Evolutionary conservation across 2,797 vertebrate genomes (phyloP), one percentile per base, ranked within the genome.

Genomic region (Argentina silus): DNA sequence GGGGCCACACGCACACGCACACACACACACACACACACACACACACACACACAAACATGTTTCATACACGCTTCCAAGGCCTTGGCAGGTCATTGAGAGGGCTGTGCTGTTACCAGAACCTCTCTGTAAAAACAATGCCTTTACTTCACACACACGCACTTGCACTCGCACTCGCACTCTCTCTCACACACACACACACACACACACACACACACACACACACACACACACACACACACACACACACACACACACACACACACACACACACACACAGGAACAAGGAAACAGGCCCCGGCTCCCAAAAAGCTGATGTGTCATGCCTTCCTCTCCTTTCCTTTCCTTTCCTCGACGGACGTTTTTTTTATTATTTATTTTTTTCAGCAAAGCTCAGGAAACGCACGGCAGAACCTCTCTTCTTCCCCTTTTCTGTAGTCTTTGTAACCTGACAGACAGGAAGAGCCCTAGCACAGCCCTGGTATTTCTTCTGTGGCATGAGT

Each of bases 231-330:
- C 56, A 62, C 55, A 45, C 69, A 67, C 69, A 78, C 71, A 53
- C 72, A 80, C 67, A 73, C 73, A 85, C 69, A 61, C 69, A 60
- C 42, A 60, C 68, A 73, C 19, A 56, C 71, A 73, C 62, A 56
- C 43, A 66, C 23, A 43, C 70, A 71, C 50, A 47, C 62, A 57
- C 62, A 47, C 62, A 57, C 68, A 70, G 36, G n/a, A 17, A 36
- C 72, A 86, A 85, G 93, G 92, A 93, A 93, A 74, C 3, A 3
- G 88, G 4, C 88, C 78, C 65, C 64, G 47, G 85, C 89, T 88
- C 81, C 69, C 84, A 91, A 89, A 91, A 96, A 93, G 90, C 88
- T 95, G 94, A 95, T 92, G 87, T 93, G 93, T 95, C 82, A 94
- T 95, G 94, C 92, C 92, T 67, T 83, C 55, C 83, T 82, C 69